phyloP scores from a whole-genome alignment of 2,797 vertebrate species.

The Esox masquinongy region DNA sequence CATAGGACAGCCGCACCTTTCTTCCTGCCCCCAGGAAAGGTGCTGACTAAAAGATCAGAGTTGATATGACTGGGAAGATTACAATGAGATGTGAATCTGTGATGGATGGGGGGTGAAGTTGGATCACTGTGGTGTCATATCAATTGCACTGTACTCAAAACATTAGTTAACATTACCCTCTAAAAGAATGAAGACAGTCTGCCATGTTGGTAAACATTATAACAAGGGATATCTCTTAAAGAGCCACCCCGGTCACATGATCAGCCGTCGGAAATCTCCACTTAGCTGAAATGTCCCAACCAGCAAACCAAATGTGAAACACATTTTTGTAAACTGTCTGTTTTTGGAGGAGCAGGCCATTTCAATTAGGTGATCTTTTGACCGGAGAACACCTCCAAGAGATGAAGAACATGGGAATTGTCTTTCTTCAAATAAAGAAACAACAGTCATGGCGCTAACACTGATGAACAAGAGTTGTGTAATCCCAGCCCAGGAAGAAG shows the following conservation, averaged over 20 bases:
- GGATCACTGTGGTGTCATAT: background rate
- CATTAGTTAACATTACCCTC: background rate
- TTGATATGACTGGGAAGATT: constrained; percentile 1
- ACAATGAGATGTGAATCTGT: background rate
- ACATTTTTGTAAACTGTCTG: too few relatives aligned
- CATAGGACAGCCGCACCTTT: constrained; percentile 23
- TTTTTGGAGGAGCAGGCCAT: too few relatives aligned
- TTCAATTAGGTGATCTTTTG: too few relatives aligned
- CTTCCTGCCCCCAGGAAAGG: constrained; percentile 13
- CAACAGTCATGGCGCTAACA: background rate
- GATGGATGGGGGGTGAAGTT: background rate
- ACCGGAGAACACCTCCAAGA: background rate
- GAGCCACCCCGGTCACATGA: background rate
- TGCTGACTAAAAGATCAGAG: constrained; percentile 21
- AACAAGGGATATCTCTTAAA: background rate
- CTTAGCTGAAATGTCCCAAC: too few relatives aligned
- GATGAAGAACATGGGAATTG: background rate
- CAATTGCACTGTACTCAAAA: background rate
- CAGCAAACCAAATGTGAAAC: too few relatives aligned
- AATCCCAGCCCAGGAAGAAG: background rate
- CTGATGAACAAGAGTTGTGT: background rate
- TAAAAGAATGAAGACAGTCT: background rate
- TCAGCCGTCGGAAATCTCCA: too few relatives aligned
- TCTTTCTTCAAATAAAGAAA: background rate
- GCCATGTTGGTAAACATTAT: background rate